Evolutionary conservation across 2,888 invertebrate genomes (phyloP), one percentile per base, ranked within the genome.

Genomic region (Diaphora mendica): DNA sequence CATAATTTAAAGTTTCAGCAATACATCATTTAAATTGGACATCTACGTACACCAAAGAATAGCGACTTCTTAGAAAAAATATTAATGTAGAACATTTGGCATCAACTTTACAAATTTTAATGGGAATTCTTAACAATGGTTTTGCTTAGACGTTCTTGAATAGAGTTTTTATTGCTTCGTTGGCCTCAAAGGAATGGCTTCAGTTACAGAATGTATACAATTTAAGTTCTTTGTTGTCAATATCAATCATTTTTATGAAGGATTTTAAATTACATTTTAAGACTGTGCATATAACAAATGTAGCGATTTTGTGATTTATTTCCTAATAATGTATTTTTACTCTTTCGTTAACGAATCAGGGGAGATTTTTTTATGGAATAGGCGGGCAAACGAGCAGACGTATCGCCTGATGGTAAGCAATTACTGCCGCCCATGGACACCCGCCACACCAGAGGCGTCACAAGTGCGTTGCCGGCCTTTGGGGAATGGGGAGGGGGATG

Each of bases 31-130:
- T 81, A 81, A 83, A 83, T 85, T 83, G 81, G 71, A 70, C 70
- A 74, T 17, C 30, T 30, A 30, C 62, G 64, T 72, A 74, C 76
- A 65, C 11, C 23, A 39, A 39, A 65, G 75, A 79, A 78, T 70
- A n/a, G 70, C 20, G 55, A 69, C 35, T 70, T 72, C 72, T 82
- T 80, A 82, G 71, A 71, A 66, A 71, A 69, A 75, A 26, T 82
- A 84, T 82, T 82, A 79, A 82, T 84, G 74, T 72, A 0, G 15
- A 51, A 33, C 68, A 76, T 80, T 82, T 82, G 84, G 82, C 82
- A 82, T 84, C 77, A 76, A 73, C 70, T 70, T 78, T 84, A 78
- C 82, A 82, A 78, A 82, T 84, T 82, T 80, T 82, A 84, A 82
- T 84, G 82, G 78, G 77, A 76, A 76, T 77, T 70, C 70, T 76